These are phyloP conservation scores for Melanocharis versteri DNA, from an alignment of 2,113 vertebrate species.

Conservation along the genomic window DNA sequence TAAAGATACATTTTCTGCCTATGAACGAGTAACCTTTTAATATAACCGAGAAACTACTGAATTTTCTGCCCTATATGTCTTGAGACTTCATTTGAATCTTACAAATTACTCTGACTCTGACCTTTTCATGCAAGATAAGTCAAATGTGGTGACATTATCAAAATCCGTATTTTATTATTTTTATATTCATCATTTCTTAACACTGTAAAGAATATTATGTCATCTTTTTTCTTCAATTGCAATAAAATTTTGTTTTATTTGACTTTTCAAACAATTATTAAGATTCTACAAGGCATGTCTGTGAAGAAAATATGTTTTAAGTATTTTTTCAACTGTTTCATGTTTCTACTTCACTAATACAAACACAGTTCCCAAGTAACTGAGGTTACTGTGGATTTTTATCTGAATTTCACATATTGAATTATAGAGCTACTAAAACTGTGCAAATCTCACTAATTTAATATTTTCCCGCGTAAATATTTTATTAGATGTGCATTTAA, in stretches of 20 bases:
- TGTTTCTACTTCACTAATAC: not conserved
- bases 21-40: constrained; percentile 10
- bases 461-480: not conserved
- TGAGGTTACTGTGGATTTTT: not conserved
- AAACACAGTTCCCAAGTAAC: not conserved
- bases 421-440: not conserved
- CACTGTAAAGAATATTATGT: not conserved
- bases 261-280: constrained; percentile 15
- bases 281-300: not conserved
- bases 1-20: not conserved
- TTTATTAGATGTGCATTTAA: not conserved
- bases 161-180: constrained; percentile 54
- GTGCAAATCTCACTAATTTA: not conserved
- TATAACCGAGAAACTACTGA: not conserved
- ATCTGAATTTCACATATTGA: not conserved
- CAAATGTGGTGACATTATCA: constrained; percentile 57
- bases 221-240: not conserved
- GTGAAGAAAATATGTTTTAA: not conserved
- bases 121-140: constrained; percentile 60
- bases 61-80: constrained; percentile 22
- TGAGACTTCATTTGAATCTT: constrained; percentile 49
- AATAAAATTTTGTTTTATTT: constrained; percentile 21
- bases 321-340: not conserved
- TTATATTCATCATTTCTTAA: constrained; percentile 22
- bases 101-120: constrained; percentile 41